Percentiles rank a stretch among this genome's conserved stretches.
Evolutionary conservation across 2,797 vertebrate species (phyloP).

Genomic region (Acanthopagrus latus): DNA sequence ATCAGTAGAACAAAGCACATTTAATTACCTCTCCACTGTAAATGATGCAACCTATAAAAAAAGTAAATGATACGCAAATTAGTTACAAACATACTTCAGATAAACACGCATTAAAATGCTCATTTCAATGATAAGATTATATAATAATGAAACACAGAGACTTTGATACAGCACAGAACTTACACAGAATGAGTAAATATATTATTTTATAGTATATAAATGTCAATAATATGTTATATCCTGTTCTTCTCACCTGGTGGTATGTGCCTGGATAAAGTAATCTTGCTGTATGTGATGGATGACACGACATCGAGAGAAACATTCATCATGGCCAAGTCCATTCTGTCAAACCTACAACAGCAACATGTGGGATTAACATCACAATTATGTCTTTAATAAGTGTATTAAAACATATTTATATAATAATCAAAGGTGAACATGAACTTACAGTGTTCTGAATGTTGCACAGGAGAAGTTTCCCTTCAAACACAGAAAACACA

Average conservation of each 20-base stretch:
- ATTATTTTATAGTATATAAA: neutral
- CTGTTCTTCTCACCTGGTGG: slow-evolving; percentile 68
- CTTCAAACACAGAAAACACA: slow-evolving; percentile 55
- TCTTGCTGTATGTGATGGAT: slow-evolving; percentile 55
- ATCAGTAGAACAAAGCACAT: neutral
- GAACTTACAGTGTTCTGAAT: slow-evolving; percentile 73
- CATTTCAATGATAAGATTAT: neutral
- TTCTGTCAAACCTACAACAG: slow-evolving; percentile 68
- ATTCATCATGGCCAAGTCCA: slow-evolving; percentile 64
- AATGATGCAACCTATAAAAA: slow-evolving; percentile 74
- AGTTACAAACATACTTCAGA: neutral
- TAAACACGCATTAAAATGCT: neutral
- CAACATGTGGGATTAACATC: slow-evolving; percentile 4
- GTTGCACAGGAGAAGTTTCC: slow-evolving; percentile 74
- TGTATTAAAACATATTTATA: neutral
- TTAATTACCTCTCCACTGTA: slow-evolving; percentile 74
- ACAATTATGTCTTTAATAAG: neutral
- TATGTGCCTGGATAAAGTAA: slow-evolving; percentile 45
- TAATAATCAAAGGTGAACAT: neutral
- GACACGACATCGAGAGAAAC: slow-evolving; percentile 42
- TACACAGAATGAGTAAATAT: neutral
- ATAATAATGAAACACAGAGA: neutral
- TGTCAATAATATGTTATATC: neutral
- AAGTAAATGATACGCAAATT: neutral
- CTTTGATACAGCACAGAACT: neutral